Evolutionary conservation across 1,140 invertebrate species (phyloP).

Genomic region (Neodiprion fabricii): DNA sequence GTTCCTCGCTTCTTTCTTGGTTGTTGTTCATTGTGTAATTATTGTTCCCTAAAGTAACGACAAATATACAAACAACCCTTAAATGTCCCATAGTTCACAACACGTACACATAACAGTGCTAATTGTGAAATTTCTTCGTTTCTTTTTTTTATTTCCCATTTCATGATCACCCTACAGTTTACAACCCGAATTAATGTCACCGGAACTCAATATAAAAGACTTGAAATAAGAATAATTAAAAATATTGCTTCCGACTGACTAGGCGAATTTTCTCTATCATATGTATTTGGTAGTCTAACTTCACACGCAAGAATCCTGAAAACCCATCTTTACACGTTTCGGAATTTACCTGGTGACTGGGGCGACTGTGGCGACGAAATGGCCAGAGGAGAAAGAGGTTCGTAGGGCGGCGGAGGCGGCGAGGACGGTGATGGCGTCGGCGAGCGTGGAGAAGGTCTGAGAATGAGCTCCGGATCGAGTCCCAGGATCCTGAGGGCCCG

Average conservation of each 20-base stretch:
- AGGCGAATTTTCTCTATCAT: no score
- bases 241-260: no score
- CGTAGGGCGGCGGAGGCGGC: slow-evolving; percentile 52
- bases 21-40: slow-evolving; percentile 33
- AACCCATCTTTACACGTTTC: no score
- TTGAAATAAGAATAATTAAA: no score
- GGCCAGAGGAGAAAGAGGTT: slow-evolving; percentile 47
- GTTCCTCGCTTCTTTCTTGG: slow-evolving; percentile 18
- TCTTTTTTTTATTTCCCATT: no score
- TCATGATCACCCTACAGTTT: no score
- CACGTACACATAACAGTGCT: no score
- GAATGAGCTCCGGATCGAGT: slow-evolving; percentile 56
- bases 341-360: slow-evolving; percentile 40
- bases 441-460: slow-evolving; percentile 40
- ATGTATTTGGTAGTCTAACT: no score
- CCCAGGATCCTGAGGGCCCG: slow-evolving; percentile 61
- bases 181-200: no score
- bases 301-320: no score
- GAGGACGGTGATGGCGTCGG: slow-evolving; percentile 53
- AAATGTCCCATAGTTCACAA: neutral
- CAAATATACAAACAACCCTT: neutral
- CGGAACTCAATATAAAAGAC: no score
- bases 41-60: slow-evolving; percentile 30
- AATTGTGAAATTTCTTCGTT: no score
- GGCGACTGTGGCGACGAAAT: slow-evolving; percentile 45